Evolutionary conservation across 2,888 invertebrate species (phyloP).

Genomic region (Thereva nobilitata): DNA sequence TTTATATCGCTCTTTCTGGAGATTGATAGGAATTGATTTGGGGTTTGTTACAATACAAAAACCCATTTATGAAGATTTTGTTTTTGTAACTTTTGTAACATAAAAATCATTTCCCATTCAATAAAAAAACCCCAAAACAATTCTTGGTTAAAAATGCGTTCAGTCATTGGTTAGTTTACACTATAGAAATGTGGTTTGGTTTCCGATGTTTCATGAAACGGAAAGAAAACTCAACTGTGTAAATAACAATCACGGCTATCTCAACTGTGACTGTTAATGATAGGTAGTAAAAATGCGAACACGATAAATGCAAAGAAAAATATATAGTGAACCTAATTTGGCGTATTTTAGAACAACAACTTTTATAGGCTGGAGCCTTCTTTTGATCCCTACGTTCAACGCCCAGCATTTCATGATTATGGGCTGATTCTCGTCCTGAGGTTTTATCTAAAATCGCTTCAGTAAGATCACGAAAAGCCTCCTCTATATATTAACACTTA

Average conservation of each 20-base stretch:
- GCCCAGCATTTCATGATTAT: constrained; percentile 70
- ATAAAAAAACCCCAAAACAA: constrained; percentile 1
- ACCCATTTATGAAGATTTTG: constrained; percentile 10
- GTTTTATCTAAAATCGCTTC: constrained; percentile 94
- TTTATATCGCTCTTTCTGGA: no score
- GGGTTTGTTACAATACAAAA: no score
- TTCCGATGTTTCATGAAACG: constrained; percentile 19
- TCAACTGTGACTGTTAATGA: no score
- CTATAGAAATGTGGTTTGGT: constrained; percentile 23
- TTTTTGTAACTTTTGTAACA: constrained; percentile 15
- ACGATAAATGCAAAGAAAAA: constrained; percentile 25
- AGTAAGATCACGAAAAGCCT: constrained; percentile 91
- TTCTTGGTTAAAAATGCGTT: constrained; percentile 18
- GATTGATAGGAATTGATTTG: no score
- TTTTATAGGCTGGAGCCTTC: constrained; percentile 56
- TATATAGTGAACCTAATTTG: constrained; percentile 28
- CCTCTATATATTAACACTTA: constrained; percentile 95
- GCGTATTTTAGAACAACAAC: constrained; percentile 56
- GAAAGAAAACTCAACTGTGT: constrained; percentile 7
- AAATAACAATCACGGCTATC: constrained; percentile 17
- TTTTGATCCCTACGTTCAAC: constrained; percentile 70
- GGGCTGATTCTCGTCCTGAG: constrained; percentile 77
- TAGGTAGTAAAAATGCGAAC: no score
- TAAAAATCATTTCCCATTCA: not conserved
- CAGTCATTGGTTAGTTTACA: constrained; percentile 31